Evolutionary conservation across 2,797 vertebrate genomes (phyloP).

Genomic region (Pipistrellus pygmaeus): DNA sequence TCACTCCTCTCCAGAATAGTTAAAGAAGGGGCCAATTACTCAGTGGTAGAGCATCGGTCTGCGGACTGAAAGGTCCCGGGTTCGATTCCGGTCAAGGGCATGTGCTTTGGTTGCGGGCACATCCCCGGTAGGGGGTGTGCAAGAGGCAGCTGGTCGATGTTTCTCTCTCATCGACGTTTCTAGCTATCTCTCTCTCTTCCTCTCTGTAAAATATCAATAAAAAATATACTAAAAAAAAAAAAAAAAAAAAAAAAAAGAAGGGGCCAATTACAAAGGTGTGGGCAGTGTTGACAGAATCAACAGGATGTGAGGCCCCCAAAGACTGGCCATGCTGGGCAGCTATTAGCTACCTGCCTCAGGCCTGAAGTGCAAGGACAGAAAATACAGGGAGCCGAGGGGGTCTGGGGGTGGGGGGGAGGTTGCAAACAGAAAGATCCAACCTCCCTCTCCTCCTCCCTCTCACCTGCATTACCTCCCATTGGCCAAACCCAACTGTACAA

Average conservation of each 20-base stretch:
- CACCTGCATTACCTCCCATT: neutral
- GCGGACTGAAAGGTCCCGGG: too few species aligned
- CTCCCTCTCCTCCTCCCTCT: neutral
- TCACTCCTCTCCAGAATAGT: neutral
- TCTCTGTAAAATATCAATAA: too few species aligned
- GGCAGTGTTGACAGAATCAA: neutral
- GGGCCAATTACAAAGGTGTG: neutral
- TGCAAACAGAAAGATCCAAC: accelerated
- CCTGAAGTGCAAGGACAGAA: neutral
- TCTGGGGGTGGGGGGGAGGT: neutral
- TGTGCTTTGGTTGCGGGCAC: too few species aligned
- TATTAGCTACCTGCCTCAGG: neutral
- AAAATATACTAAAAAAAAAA: too few species aligned
- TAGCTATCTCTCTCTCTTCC: too few species aligned
- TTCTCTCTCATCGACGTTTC: too few species aligned
- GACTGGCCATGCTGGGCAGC: neutral
- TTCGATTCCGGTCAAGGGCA: too few species aligned
- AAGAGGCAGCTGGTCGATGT: too few species aligned
- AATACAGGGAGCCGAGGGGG: neutral
- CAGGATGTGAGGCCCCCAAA: neutral
- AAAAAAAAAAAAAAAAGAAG: neutral
- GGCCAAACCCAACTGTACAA: neutral
- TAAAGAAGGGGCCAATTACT: neutral
- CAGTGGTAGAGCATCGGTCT: too few species aligned
- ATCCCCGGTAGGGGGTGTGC: too few species aligned